Evolutionary conservation across 2,797 vertebrate species (phyloP).

Genomic region (Amazona finschi): DNA sequence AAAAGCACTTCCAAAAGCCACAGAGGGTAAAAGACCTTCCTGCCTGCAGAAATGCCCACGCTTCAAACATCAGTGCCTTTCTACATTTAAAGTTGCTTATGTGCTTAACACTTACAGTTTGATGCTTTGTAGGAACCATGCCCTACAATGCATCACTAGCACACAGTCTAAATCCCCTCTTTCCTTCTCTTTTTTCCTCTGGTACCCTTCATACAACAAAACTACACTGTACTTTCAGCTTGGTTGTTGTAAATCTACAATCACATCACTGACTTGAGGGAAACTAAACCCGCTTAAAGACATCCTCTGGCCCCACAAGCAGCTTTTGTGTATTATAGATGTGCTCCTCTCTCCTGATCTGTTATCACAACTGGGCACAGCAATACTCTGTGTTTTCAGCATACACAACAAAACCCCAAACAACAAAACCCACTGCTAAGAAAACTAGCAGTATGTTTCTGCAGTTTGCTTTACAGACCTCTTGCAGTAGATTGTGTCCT

Average conservation of each 20-base stretch:
- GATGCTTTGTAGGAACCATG: not conserved
- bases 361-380: not conserved
- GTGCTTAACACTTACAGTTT: not conserved
- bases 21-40: not conserved
- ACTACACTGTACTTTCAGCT: not conserved
- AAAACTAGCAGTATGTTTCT: not conserved
- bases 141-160: not conserved
- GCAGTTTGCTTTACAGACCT: not conserved
- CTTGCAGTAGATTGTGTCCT: not conserved
- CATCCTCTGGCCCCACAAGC: not conserved
- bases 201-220: not conserved
- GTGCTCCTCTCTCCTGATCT: not conserved
- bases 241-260: not conserved
- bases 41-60: not conserved
- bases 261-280: not conserved
- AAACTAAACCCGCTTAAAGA: not conserved
- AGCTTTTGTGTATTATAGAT: not conserved
- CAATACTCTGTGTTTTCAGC: not conserved
- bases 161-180: accelerated
- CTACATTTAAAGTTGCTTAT: not conserved
- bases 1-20: not conserved
- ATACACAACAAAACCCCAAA: not conserved
- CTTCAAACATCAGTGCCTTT: not conserved
- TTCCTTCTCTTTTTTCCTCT: not conserved
- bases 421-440: not conserved